Evolutionary conservation across 2,888 invertebrate species (phyloP).

Genomic region (Drosophila affinis): DNA sequence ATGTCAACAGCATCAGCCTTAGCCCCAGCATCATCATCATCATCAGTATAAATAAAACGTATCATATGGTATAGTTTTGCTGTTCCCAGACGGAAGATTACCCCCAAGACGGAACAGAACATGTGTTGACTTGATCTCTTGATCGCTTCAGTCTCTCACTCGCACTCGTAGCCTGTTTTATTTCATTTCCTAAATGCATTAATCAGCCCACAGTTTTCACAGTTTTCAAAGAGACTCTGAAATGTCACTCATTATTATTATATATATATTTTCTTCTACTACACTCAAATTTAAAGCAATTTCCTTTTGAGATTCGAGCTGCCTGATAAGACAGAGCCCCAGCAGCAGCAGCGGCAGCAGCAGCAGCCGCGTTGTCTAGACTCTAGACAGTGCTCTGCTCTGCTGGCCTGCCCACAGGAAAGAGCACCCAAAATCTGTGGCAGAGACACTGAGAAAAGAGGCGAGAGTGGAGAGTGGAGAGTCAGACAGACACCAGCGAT

Average conservation of each 20-base stretch:
- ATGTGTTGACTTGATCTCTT: slow-evolving; percentile 49
- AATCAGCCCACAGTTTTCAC: slow-evolving; percentile 37
- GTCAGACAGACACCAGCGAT: slow-evolving; percentile 51
- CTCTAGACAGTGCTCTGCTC: slow-evolving; percentile 58
- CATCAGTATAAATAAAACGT: slow-evolving; percentile 26
- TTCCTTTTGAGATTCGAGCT: slow-evolving; percentile 65
- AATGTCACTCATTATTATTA: slow-evolving; percentile 39
- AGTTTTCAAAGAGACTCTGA: background rate
- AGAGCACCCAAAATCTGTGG: slow-evolving; percentile 35
- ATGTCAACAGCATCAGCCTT: slow-evolving; percentile 15
- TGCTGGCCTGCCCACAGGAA: slow-evolving; percentile 64
- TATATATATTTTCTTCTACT: slow-evolving; percentile 17
- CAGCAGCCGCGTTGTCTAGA: slow-evolving; percentile 58
- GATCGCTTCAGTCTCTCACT: slow-evolving; percentile 40
- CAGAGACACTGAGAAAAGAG: slow-evolving; percentile 20
- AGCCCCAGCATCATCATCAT: slow-evolving; percentile 1
- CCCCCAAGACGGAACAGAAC: slow-evolving; percentile 31
- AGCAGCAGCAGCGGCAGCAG: background rate
- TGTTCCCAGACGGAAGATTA: background rate
- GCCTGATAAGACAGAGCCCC: slow-evolving; percentile 53
- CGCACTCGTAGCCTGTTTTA: slow-evolving; percentile 4
- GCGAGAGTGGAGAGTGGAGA: slow-evolving; percentile 54
- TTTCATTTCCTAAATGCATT: slow-evolving; percentile 65
- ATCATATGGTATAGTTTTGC: background rate
- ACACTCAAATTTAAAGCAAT: slow-evolving; percentile 58